These are phyloP conservation scores for Pseudobourletiella spinata DNA, from an alignment of 1,140 invertebrate genomes.

Conservation along the genomic window DNA sequence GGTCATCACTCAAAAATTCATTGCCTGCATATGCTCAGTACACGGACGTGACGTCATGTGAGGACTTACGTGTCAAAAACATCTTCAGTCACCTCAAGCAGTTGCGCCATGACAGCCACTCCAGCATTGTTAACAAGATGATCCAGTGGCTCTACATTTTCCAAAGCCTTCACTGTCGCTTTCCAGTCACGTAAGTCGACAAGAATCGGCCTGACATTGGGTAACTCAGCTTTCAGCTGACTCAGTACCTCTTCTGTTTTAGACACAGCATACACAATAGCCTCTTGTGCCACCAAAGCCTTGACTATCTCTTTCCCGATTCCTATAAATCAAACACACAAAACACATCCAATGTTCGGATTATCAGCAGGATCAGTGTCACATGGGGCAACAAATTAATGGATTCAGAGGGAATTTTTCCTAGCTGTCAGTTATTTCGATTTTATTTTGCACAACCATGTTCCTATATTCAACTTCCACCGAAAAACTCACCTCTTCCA, in stretches of 20 bases:
- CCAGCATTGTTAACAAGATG: conserved; percentile 76
- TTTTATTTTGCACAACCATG: background rate
- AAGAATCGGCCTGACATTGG: background rate
- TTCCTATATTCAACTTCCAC: background rate
- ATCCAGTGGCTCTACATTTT: conserved; percentile 53
- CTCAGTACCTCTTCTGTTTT: conserved; percentile 6
- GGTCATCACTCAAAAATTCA: background rate
- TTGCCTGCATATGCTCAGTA: too few species aligned
- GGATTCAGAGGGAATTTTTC: background rate
- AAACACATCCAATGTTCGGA: background rate
- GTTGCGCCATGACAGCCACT: conserved; percentile 50
- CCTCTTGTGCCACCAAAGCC: conserved; percentile 5
- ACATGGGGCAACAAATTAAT: background rate
- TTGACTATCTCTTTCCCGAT: conserved; percentile 7
- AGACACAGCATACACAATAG: conserved; percentile 11
- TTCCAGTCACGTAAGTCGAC: conserved; percentile 4
- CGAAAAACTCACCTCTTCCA: conserved; percentile 2
- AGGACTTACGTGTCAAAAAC: conserved; percentile 50
- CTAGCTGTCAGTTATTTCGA: background rate
- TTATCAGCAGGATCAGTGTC: background rate
- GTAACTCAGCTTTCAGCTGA: background rate
- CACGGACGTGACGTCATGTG: too few species aligned
- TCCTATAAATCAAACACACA: background rate
- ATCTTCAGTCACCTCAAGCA: conserved; percentile 55
- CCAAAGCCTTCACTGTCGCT: conserved; percentile 40